These are phyloP conservation scores for Subacronicta megacephala DNA, from an alignment of 2,888 invertebrate species.

Conservation along the genomic window DNA sequence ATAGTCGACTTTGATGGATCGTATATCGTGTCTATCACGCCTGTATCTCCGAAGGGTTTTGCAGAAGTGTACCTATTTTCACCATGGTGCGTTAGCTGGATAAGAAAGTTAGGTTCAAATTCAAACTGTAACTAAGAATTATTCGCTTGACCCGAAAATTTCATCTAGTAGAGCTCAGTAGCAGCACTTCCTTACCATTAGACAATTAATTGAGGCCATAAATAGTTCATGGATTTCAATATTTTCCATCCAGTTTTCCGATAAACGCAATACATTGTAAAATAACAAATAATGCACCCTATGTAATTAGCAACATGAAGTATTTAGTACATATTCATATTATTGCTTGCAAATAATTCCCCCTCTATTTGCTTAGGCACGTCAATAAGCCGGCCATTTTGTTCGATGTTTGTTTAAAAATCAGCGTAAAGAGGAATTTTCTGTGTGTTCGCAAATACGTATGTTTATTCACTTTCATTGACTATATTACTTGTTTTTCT, in stretches of 20 bases:
- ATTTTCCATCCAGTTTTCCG: not conserved
- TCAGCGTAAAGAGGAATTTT: conserved; percentile 64
- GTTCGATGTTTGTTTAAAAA: conserved; percentile 70
- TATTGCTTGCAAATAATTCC: conserved; percentile 69
- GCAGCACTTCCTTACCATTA: too few relatives aligned
- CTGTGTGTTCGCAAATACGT: conserved; percentile 60
- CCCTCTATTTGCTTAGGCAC: conserved; percentile 74
- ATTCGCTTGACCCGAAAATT: too few relatives aligned
- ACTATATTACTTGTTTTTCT: too few relatives aligned
- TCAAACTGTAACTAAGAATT: too few relatives aligned
- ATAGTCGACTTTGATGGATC: too few relatives aligned
- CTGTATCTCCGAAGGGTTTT: too few relatives aligned
- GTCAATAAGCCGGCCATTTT: conserved; percentile 69
- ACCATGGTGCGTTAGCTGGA: too few relatives aligned
- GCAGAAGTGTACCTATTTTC: too few relatives aligned
- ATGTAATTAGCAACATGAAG: conserved; percentile 65
- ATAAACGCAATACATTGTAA: conserved; percentile 9
- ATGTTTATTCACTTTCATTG: conserved; percentile 47
- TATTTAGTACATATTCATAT: conserved; percentile 54
- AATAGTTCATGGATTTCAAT: not conserved
- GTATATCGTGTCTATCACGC: too few relatives aligned
- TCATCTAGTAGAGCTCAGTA: too few relatives aligned
- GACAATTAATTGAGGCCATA: too few relatives aligned
- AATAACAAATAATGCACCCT: conserved; percentile 19
- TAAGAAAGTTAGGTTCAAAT: too few relatives aligned